Base-by-base conservation (phyloP, 1,140 invertebrate genomes). In the Penaeus vannamei region DNA sequence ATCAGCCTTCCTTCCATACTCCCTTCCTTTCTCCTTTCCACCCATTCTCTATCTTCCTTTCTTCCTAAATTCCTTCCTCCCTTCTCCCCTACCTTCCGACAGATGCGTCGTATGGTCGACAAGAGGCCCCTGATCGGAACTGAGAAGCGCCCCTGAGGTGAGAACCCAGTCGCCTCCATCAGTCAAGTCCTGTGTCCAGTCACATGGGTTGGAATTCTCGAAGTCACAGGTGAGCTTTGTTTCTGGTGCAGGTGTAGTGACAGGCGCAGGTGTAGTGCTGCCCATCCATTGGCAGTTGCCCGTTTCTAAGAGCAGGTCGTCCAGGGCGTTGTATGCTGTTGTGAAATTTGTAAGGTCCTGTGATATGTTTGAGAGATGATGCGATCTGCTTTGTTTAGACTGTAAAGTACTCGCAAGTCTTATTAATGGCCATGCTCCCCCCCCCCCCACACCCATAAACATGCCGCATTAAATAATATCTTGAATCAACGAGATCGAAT, bases 71-170 rank as follows among this genome's bases (percentile, higher is more conserved):
- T 17, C 17, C 53, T 1, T 3, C 23, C 46, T 36, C 29, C 76
- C 46, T 12, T 22, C 26, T 22, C 29, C 17, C 26, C 59, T 20
- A 76, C 87, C 87, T 77, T 42, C 53, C 26, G 87, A 88, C 10
- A 88, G 80, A n/a, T 88, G 81, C 19, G 87, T 88, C 29, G 87
- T 88, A 46, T 88, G 66, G 59, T 88, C 87, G 8, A 83, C 81
- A 1, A 69, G 22, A 60, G 87, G 87, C 59, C 87, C 87, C 17
- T 42, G 59, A n/a, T 12, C 26, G 29, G 87, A 77, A 12, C 26
- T 42, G 29, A 84, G 53, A 36, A 23, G 26, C 29, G 61, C 23
- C 29, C 87, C 81, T 36, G 80, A 59, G 64, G 42, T 76, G 32
- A 83, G 46, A 8, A 36, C 59, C 82, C 87, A 88, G 26, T 83